Conservation (phyloP, 1,140 invertebrate genomes). For the Bombus picipes region DNA sequence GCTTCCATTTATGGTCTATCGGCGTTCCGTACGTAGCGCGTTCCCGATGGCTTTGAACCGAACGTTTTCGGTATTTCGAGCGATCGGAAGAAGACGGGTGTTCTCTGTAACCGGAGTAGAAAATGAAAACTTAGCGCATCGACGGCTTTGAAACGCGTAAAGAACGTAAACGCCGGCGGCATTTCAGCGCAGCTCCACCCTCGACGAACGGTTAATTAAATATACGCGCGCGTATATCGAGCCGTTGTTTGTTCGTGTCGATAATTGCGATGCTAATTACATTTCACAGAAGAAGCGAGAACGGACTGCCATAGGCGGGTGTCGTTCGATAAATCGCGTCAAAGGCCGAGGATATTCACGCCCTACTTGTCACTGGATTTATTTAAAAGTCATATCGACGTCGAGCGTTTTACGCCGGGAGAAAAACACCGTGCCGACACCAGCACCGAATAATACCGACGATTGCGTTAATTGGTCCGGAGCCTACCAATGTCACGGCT, state of each 20-base stretch:
- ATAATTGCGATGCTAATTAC: slow-evolving; percentile 48
- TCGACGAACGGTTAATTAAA: slow-evolving; percentile 38
- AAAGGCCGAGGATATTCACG: slow-evolving; percentile 30
- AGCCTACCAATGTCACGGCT: slow-evolving; percentile 8
- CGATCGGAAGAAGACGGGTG: too few relatives aligned
- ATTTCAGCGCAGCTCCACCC: neutral
- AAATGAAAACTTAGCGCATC: neutral
- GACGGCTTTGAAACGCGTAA: neutral
- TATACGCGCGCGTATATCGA: slow-evolving; percentile 28
- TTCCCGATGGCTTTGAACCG: neutral
- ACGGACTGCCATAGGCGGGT: neutral
- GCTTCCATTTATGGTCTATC: neutral
- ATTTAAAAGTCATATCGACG: slow-evolving; percentile 27
- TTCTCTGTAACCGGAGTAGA: neutral
- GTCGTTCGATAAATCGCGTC: slow-evolving; percentile 36
- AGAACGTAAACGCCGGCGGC: neutral
- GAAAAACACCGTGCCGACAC: too few relatives aligned
- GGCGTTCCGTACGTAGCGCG: neutral
- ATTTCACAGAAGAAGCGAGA: slow-evolving; percentile 36
- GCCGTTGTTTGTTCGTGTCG: slow-evolving; percentile 36
- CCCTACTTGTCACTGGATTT: slow-evolving; percentile 29
- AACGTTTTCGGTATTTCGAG: too few relatives aligned
- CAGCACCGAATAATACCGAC: neutral
- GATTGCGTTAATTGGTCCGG: neutral
- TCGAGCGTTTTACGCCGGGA: neutral